Evolutionary conservation across 2,888 invertebrate genomes (phyloP).

Genomic region (Lordiphosa fenestrarum): DNA sequence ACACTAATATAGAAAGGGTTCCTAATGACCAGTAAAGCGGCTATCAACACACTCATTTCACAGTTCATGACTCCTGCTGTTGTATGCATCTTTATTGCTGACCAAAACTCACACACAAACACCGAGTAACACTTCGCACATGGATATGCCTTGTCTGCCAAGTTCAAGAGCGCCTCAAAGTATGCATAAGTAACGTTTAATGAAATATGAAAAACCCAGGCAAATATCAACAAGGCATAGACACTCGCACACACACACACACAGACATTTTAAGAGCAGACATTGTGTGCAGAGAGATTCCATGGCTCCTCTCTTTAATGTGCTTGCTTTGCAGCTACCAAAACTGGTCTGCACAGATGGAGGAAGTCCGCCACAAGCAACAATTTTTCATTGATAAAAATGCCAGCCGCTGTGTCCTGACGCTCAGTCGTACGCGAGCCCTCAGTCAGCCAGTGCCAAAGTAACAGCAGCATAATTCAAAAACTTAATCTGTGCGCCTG

Average conservation of each 20-base stretch:
- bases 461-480: no score
- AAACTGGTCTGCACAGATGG: neutral
- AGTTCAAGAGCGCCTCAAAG: neutral
- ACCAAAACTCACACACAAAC: no score
- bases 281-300: constrained; percentile 5
- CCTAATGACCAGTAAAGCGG: no score
- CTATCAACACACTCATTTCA: no score
- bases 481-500: neutral
- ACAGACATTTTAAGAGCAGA: constrained; percentile 38
- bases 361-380: constrained; percentile 22
- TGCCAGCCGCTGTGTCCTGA: constrained; percentile 49
- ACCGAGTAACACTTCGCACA: no score
- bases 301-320: constrained; percentile 17
- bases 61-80: no score
- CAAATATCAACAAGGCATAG: constrained; percentile 25
- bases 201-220: constrained; percentile 26
- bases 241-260: neutral
- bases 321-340: constrained; percentile 26
- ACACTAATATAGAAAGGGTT: no score
- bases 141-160: no score
- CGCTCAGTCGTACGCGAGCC: constrained; percentile 65
- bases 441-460: constrained; percentile 35
- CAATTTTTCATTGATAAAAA: constrained; percentile 74
- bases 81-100: no score
- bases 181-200: constrained; percentile 34